phyloP scores from a whole-genome alignment of 2,888 invertebrate species.

The Apotomis turbidana region DNA sequence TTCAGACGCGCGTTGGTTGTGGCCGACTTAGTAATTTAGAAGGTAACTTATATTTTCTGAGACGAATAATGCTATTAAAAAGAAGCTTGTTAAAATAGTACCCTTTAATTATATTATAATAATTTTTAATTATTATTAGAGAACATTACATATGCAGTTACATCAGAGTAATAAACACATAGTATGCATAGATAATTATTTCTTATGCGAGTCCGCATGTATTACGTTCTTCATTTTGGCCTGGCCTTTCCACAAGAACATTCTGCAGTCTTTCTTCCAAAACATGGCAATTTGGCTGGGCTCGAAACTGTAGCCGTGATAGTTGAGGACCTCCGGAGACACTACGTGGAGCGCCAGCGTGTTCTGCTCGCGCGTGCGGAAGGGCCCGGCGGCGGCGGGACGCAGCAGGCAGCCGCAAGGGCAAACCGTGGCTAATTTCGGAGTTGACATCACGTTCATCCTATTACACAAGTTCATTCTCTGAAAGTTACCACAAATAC shows the following conservation, averaged over 20 bases:
- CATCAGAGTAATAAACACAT: conserved; percentile 44
- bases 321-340: conserved; percentile 78
- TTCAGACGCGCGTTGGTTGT: too few relatives aligned
- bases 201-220: conserved; percentile 60
- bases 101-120: conserved; percentile 6
- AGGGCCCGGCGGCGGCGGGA: conserved; percentile 66
- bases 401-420: conserved; percentile 75
- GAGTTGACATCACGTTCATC: conserved; percentile 60
- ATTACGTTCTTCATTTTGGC: conserved; percentile 65
- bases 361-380: conserved; percentile 73
- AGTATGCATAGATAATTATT: conserved; percentile 44
- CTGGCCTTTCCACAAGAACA: conserved; percentile 85
- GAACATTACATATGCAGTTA: conserved; percentile 29
- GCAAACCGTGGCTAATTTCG: conserved; percentile 66
- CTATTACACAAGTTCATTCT: conserved; percentile 68
- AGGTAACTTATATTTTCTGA: too few relatives aligned
- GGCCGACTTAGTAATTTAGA: too few relatives aligned
- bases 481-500: conserved; percentile 69
- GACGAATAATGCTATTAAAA: too few relatives aligned
- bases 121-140: conserved; percentile 20
- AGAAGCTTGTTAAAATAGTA: too few relatives aligned
- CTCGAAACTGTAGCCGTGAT: conserved; percentile 83
- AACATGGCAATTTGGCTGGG: conserved; percentile 85
- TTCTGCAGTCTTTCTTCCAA: conserved; percentile 89
- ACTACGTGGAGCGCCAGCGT: conserved; percentile 77